Base-by-base conservation (phyloP, 2,113 vertebrate genomes). In the Apaloderma vittatum region DNA sequence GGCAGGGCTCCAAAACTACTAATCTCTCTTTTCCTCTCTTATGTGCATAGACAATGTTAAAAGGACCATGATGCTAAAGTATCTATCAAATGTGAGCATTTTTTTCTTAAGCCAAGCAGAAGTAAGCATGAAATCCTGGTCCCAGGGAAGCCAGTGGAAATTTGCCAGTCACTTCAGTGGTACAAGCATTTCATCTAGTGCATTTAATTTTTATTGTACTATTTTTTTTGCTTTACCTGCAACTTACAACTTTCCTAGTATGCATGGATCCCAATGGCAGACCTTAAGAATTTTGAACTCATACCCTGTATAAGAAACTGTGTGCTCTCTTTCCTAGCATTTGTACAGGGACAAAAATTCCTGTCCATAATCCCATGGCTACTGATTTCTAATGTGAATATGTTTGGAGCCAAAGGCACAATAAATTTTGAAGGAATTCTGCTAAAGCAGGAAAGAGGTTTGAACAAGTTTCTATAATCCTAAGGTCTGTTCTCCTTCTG, bases 361-460 rank as follows among this genome's bases (percentile, higher is more conserved):
- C 59, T 72, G 66, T 49, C 83, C 55, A 59, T 63, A 84, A 54
- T 88, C 81, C 88, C 67, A 83, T 52, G 58, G 67, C 91, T 84
- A 67, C 51, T 68, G 59, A 81, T 65, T 94, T 86, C 61, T 79
- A 92, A 92, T 68, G 58, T 57, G 96, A 95, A 82, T 86, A 71
- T 54, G 18, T 86, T 93, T 92, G 75, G 54, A 93, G 61, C 87
- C 87, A 94, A 93, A 96, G 86, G 86, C 94, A 95, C 48, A 59
- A 70, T 46, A 68, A 62, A n/a, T 81, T 94, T 96, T 86, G 71
- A 78, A 93, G 72, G 84, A 97, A 95, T 80, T 94, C 71, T 91
- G 40, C 43, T 95, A 61, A 81, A 85, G 86, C 51, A 78, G 36
- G 59, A 84, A 97, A 97, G 85, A 95, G 46, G 30, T 94, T 93